Evolutionary conservation across 2,113 vertebrate genomes (phyloP).

Genomic region (Leptodactylus fuscus): DNA sequence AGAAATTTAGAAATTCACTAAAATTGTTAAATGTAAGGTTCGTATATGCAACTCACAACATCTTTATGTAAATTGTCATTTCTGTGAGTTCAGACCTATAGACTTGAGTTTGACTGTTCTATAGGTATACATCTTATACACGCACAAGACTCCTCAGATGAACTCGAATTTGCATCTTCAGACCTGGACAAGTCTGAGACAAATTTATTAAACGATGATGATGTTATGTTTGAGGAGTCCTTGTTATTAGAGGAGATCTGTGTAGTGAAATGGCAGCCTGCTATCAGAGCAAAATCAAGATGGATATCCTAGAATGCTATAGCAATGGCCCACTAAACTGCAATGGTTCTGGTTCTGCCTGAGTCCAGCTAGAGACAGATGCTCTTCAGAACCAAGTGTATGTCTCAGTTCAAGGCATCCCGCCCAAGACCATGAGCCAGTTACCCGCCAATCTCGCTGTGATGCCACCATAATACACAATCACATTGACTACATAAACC

Average conservation of each 20-base stretch:
- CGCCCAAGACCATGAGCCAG: constrained; percentile 63
- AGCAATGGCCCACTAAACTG: constrained; percentile 71
- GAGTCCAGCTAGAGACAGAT: constrained; percentile 68
- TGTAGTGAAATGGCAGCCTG: constrained; percentile 73
- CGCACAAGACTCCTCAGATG: constrained; percentile 73
- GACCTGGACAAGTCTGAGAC: constrained; percentile 66
- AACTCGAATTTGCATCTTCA: constrained; percentile 69
- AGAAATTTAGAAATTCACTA: too few relatives aligned
- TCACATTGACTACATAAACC: constrained; percentile 66
- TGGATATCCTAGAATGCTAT: constrained; percentile 65
- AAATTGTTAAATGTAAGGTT: too few relatives aligned
- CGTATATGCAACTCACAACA: too few relatives aligned
- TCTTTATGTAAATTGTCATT: too few relatives aligned
- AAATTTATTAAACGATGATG: constrained; percentile 59
- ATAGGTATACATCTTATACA: constrained; percentile 43
- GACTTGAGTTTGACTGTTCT: too few relatives aligned
- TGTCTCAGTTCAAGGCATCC: constrained; percentile 69
- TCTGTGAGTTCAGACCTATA: too few relatives aligned
- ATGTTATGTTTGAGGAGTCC: constrained; percentile 69
- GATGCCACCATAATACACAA: constrained; percentile 72
- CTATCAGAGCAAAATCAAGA: constrained; percentile 66
- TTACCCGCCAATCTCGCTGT: constrained; percentile 77
- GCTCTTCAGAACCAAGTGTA: constrained; percentile 75
- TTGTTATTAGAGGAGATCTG: constrained; percentile 66
- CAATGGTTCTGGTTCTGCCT: constrained; percentile 58